Evolutionary conservation across 2,888 invertebrate species (phyloP).

Genomic region (Hydroisotoma schaefferi): DNA sequence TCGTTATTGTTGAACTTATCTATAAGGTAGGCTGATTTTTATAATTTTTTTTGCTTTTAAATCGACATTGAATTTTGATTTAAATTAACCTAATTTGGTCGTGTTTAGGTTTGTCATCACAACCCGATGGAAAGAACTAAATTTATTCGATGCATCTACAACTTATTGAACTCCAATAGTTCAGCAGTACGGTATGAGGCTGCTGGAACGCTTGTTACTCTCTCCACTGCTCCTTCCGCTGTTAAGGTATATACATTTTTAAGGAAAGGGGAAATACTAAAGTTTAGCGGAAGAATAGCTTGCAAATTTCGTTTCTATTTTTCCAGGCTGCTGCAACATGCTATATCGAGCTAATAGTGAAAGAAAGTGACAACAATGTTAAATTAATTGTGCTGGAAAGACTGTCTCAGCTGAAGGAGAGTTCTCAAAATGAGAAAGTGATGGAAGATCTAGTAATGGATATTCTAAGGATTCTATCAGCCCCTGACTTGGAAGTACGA

Average conservation of each 20-base stretch:
- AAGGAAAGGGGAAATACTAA: too few species aligned
- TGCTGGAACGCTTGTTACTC: slow-evolving; percentile 93
- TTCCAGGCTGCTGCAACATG: slow-evolving; percentile 90
- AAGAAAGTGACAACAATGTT: slow-evolving; percentile 99
- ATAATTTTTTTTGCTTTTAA: not conserved
- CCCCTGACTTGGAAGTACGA: slow-evolving; percentile 91
- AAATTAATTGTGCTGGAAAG: slow-evolving; percentile 96
- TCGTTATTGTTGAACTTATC: slow-evolving; percentile 97
- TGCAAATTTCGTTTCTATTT: slow-evolving; percentile 4
- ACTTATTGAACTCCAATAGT: slow-evolving; percentile 88
- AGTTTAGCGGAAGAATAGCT: too few species aligned
- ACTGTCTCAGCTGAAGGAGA: slow-evolving; percentile 79
- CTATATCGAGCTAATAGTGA: slow-evolving; percentile 98
- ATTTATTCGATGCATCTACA: slow-evolving; percentile 98
- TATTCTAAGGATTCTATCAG: slow-evolving; percentile 84
- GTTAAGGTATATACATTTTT: slow-evolving; percentile 64
- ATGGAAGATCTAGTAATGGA: slow-evolving; percentile 92
- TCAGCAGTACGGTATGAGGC: slow-evolving; percentile 98
- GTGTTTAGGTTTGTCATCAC: slow-evolving; percentile 79
- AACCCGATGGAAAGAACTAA: slow-evolving; percentile 93
- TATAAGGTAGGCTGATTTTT: slow-evolving; percentile 70
- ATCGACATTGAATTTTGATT: not conserved
- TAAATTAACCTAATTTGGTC: slow-evolving; percentile 12
- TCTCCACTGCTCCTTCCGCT: slow-evolving; percentile 96
- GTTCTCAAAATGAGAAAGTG: slow-evolving; percentile 78